Conservation (phyloP, 2,888 invertebrate genomes). For the Camptogramma bilineatum region DNA sequence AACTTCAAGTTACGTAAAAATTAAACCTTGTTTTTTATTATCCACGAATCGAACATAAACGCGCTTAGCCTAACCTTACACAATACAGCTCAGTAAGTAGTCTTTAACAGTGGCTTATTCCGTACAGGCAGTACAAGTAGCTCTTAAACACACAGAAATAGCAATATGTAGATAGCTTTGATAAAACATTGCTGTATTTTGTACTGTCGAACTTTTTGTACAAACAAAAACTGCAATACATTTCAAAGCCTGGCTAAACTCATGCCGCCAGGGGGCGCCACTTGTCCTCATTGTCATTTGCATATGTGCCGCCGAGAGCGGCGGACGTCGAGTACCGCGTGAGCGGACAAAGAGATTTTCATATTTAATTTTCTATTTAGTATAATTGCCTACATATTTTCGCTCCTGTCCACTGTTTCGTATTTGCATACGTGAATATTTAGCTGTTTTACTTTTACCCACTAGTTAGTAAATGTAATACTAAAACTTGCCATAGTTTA, state of each 20-base stretch:
- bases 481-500: too few relatives aligned
- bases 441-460: conserved; percentile 6
- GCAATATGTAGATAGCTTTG: neutral
- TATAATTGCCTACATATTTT: conserved; percentile 74
- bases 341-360: conserved; percentile 71
- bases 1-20: too few relatives aligned
- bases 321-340: conserved; percentile 49
- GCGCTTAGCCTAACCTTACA: too few relatives aligned
- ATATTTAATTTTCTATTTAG: conserved; percentile 79
- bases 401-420: conserved; percentile 54
- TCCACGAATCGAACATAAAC: too few relatives aligned
- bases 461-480: neutral
- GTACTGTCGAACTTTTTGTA: neutral
- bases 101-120: neutral
- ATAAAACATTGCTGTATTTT: neutral
- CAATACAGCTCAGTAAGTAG: too few relatives aligned
- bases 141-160: neutral
- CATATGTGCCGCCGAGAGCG: conserved; percentile 57
- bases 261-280: conserved; percentile 47
- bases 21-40: too few relatives aligned
- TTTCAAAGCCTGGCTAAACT: conserved; percentile 4
- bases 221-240: conserved; percentile 12
- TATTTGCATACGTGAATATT: conserved; percentile 61
- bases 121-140: neutral
- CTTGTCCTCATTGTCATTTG: conserved; percentile 71